Percentiles rank a stretch among this genome's conserved stretches.
These are phyloP conservation scores for Bibio marci DNA, from an alignment of 2,888 invertebrate species.

Conservation along the genomic window DNA sequence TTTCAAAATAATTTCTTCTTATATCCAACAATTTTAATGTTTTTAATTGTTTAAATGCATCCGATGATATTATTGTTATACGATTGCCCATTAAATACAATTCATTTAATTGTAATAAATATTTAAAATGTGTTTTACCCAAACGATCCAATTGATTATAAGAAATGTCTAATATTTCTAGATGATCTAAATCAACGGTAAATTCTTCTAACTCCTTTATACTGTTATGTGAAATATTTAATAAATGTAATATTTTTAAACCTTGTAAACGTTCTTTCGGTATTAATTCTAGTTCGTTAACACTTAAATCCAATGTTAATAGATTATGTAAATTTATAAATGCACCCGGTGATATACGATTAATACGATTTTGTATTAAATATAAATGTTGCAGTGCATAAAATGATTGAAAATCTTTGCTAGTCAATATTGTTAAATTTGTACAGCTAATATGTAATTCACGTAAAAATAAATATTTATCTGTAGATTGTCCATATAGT, in stretches of 20 bases:
- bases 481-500: slow-evolving; percentile 52
- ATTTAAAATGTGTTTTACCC: slow-evolving; percentile 55
- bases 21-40: slow-evolving; percentile 62
- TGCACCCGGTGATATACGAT: slow-evolving; percentile 67
- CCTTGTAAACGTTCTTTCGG: slow-evolving; percentile 74
- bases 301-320: slow-evolving; percentile 60
- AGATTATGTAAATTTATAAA: slow-evolving; percentile 62
- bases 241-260: slow-evolving; percentile 46
- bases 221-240: slow-evolving; percentile 73
- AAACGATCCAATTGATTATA: slow-evolving; percentile 67
- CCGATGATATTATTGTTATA: slow-evolving; percentile 58
- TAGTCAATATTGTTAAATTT: slow-evolving; percentile 65
- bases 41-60: slow-evolving; percentile 58
- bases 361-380: slow-evolving; percentile 54
- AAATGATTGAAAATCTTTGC: slow-evolving; percentile 71
- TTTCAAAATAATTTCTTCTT: slow-evolving; percentile 67
- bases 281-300: slow-evolving; percentile 65
- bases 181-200: slow-evolving; percentile 53
- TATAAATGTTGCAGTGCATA: slow-evolving; percentile 59
- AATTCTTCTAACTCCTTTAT: slow-evolving; percentile 69
- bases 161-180: slow-evolving; percentile 67
- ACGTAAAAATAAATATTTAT: slow-evolving; percentile 60
- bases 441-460: slow-evolving; percentile 60
- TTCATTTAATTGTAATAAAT: slow-evolving; percentile 59
- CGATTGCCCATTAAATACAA: slow-evolving; percentile 68